phyloP scores from a whole-genome alignment of 2,797 vertebrate genomes.

The Pseudochirops cupreus region DNA sequence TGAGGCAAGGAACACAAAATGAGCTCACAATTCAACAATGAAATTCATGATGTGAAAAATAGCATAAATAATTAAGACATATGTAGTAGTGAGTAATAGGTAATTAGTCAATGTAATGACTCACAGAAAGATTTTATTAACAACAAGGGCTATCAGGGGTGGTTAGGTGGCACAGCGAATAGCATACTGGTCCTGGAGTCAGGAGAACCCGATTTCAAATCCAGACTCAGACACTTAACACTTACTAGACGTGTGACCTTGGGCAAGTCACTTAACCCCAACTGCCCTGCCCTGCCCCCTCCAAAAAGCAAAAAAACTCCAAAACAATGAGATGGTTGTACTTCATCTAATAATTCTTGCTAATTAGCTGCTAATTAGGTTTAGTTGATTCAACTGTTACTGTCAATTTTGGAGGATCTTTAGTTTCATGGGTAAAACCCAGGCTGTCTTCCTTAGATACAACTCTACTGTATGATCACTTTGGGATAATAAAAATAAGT shows the following conservation, averaged over 20 bases:
- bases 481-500: not conserved
- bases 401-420: not conserved
- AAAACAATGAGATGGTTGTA: not conserved
- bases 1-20: not conserved
- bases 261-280: too few relatives aligned
- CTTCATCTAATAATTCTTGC: not conserved
- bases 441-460: not conserved
- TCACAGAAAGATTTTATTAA: not conserved
- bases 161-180: too few relatives aligned
- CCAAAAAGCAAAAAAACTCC: too few relatives aligned
- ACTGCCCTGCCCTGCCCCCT: too few relatives aligned
- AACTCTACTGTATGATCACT: not conserved
- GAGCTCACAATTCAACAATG: not conserved
- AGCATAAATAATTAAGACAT: not conserved
- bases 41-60: not conserved
- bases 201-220: too few relatives aligned
- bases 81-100: not conserved
- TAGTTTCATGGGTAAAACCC: not conserved
- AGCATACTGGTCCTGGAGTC: too few relatives aligned
- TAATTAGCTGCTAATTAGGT: not conserved
- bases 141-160: not conserved
- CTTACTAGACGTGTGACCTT: too few relatives aligned
- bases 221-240: too few relatives aligned
- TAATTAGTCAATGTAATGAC: not conserved
- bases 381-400: not conserved